These are phyloP conservation scores for Pheosia gnoma DNA, from an alignment of 2,888 invertebrate genomes.

Conservation along the genomic window DNA sequence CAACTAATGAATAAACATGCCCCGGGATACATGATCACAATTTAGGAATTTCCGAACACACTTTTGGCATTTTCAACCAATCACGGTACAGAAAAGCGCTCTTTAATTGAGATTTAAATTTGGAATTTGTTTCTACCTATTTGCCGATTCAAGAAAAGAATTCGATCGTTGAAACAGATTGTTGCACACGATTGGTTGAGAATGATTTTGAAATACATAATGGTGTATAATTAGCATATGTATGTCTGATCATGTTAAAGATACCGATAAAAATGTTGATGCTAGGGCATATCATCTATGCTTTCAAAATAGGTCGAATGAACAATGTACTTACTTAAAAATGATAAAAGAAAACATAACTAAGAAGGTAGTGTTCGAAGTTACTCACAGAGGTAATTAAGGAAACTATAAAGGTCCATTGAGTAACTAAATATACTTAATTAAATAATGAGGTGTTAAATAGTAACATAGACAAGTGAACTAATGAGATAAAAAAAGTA, in stretches of 20 bases:
- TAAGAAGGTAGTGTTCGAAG: too few species aligned
- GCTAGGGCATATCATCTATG: not conserved
- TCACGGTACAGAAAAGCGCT: slow-evolving; percentile 11
- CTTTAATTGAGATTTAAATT: slow-evolving; percentile 23
- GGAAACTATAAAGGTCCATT: not conserved
- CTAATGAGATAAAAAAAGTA: not conserved
- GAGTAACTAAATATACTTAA: not conserved
- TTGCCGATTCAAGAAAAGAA: slow-evolving; percentile 6
- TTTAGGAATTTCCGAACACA: not conserved
- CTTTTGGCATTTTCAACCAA: slow-evolving; percentile 18
- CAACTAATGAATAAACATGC: slow-evolving; percentile 37
- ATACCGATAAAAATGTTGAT: not conserved
- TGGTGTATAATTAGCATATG: slow-evolving; percentile 3
- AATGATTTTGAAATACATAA: not conserved
- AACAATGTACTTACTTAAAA: not conserved
- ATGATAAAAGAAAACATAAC: too few species aligned
- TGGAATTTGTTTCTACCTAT: slow-evolving; percentile 1
- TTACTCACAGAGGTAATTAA: not conserved
- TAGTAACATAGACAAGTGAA: not conserved
- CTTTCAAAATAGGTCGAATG: not conserved
- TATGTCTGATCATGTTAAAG: not conserved
- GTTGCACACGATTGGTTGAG: not conserved
- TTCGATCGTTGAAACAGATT: not conserved
- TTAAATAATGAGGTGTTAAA: slow-evolving; percentile 1
- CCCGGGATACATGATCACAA: not conserved